phyloP scores from a whole-genome alignment of 2,888 invertebrate genomes.

The Gibbula magus region DNA sequence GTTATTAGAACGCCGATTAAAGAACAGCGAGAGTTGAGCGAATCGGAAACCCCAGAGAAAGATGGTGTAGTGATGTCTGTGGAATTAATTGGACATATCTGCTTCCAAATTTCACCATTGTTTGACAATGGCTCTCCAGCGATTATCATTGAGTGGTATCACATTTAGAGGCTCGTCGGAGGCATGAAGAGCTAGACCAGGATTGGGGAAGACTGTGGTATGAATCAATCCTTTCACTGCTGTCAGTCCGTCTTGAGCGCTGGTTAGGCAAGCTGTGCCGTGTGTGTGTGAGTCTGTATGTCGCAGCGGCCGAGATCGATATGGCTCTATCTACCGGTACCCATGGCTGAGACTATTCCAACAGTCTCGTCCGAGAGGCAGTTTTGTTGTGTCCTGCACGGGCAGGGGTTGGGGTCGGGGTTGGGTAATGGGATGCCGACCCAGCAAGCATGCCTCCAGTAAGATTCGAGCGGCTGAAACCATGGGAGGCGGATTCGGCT shows the following conservation, averaged over 20 bases:
- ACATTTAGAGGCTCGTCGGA: not conserved
- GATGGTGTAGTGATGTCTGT: no score
- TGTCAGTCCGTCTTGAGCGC: not conserved
- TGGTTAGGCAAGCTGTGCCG: constrained; percentile 12
- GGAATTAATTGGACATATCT: no score
- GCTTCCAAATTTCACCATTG: no score
- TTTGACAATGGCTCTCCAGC: not conserved
- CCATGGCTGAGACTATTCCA: not conserved
- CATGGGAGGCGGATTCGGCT: constrained; percentile 15
- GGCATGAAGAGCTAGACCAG: not conserved
- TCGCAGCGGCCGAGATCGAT: not conserved
- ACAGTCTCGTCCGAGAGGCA: not conserved
- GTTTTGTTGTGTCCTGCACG: no score
- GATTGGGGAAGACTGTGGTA: not conserved
- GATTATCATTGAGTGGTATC: not conserved
- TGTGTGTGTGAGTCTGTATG: not conserved
- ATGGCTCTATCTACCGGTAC: not conserved
- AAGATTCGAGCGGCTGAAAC: constrained; percentile 36
- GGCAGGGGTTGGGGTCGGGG: not conserved
- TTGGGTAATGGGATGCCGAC: constrained; percentile 40
- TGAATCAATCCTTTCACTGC: not conserved
- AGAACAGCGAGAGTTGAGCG: no score
- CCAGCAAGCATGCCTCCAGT: constrained; percentile 42
- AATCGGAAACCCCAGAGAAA: no score
- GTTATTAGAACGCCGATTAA: no score